Evolutionary conservation across 2,113 vertebrate species (phyloP).

Genomic region (Theristicus caerulescens): DNA sequence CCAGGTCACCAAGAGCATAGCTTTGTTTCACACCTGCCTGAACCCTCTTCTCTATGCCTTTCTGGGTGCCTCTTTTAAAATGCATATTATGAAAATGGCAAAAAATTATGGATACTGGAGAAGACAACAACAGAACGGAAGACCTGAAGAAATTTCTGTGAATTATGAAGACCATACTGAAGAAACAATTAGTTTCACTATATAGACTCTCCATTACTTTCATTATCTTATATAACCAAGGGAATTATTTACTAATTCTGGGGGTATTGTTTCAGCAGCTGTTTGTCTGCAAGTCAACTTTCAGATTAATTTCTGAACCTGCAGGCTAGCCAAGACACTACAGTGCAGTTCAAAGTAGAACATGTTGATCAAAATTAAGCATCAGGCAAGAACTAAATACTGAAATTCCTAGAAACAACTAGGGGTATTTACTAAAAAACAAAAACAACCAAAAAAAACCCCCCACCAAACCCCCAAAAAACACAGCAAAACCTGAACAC

Average conservation of each 20-base stretch:
- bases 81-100: constrained; percentile 77
- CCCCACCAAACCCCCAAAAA: neutral
- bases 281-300: neutral
- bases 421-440: neutral
- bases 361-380: neutral
- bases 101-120: constrained; percentile 76
- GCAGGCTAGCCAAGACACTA: neutral
- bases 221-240: neutral
- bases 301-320: neutral
- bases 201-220: constrained; percentile 53
- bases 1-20: constrained; percentile 86
- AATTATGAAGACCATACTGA: constrained; percentile 64
- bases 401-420: neutral
- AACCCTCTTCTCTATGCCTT: constrained; percentile 90
- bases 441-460: neutral
- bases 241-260: neutral
- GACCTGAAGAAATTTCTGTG: constrained; percentile 74
- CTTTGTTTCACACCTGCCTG: constrained; percentile 88
- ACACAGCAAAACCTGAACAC: neutral
- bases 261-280: neutral
- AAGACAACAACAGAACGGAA: constrained; percentile 53
- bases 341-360: neutral
- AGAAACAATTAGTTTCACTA: constrained; percentile 77
- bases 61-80: constrained; percentile 86
- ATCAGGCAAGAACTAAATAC: neutral